Conservation (phyloP, 1,140 invertebrate species). For the Eufriesea mexicana region DNA sequence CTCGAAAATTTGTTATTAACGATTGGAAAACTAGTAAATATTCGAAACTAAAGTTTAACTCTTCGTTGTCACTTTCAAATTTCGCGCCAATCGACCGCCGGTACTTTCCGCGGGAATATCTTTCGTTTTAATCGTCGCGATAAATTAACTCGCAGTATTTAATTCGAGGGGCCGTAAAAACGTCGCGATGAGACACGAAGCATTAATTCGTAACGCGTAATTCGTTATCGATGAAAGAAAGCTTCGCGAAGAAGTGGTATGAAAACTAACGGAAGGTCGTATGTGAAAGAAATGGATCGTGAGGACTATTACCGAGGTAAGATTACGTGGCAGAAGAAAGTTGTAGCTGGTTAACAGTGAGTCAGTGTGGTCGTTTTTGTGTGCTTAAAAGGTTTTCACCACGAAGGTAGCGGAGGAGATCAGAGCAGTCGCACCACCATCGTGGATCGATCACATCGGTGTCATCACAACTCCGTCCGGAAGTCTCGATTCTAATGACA, state of each 20-base stretch:
- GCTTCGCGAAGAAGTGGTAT: neutral
- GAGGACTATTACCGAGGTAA: conserved; percentile 42
- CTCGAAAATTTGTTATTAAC: too few species aligned
- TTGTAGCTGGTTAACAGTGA: conserved; percentile 48
- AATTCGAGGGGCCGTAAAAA: neutral
- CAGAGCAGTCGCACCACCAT: conserved; percentile 54
- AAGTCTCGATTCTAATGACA: conserved; percentile 54
- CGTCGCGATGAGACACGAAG: neutral
- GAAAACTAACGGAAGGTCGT: conserved; percentile 2
- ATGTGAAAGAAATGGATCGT: conserved; percentile 35
- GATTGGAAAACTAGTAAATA: too few species aligned
- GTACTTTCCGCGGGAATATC: too few species aligned
- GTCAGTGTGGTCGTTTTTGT: conserved; percentile 62
- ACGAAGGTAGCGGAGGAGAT: conserved; percentile 61
- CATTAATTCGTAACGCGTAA: too few species aligned
- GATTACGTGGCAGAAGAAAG: conserved; percentile 51
- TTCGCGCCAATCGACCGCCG: too few species aligned
- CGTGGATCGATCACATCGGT: conserved; percentile 54
- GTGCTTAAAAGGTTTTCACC: conserved; percentile 64
- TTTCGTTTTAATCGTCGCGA: too few species aligned
- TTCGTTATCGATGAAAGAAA: neutral
- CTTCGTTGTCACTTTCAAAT: too few species aligned
- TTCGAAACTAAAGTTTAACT: too few species aligned
- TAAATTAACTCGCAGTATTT: too few species aligned
- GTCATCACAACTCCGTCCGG: conserved; percentile 48